Base-by-base conservation (phyloP, 2,888 invertebrate genomes). In the Aspidiotus rigidus region DNA sequence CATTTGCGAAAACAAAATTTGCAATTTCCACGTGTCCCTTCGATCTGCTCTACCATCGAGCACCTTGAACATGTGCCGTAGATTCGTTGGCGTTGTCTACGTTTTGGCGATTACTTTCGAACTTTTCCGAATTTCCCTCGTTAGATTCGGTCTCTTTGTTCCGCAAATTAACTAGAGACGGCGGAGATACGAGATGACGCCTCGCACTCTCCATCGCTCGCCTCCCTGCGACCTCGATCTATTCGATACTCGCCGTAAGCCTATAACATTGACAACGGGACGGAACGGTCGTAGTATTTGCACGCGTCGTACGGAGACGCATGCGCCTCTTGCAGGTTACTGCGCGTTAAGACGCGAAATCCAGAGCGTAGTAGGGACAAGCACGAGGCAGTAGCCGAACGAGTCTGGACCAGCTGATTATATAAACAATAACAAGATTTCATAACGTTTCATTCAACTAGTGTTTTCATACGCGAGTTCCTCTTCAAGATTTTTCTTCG, bases 401-500 rank as follows among this genome's bases (percentile, higher is more conserved):
- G n/a, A 16, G 56, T 42, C 57, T 39, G 39, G 41, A 42, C 57
- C 67, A 67, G 67, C 67, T 67, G 67, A 67, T 67, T 67, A 67
- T 67, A 67, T 67, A 67, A 67, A 67, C 67, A 67, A 67, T 67
- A 67, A 67, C 67, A 39, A 49, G 49, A 59, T 67, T 59, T 60
- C 53, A 39, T 28, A 67, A 67, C 67, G 67, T 67, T 67, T 67
- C 59, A 67, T 67, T 67, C 67, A 67, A 67, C 67, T 67, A 49
- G 67, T 67, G 67, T 67, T 67, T 64, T 28, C 60, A 60, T 57
- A 16, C 60, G 67, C 57, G 67, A 67, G 59, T 59, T 59, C 59
- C 39, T 15, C 9, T 15, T 49, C 49, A 60, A 49, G 60, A 60
- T 60, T 67, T n/a, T 67, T 67, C 67, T 28, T 28, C 28, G 28